Conservation (phyloP, 2,888 invertebrate genomes). For the Tetragonula carbonaria region DNA sequence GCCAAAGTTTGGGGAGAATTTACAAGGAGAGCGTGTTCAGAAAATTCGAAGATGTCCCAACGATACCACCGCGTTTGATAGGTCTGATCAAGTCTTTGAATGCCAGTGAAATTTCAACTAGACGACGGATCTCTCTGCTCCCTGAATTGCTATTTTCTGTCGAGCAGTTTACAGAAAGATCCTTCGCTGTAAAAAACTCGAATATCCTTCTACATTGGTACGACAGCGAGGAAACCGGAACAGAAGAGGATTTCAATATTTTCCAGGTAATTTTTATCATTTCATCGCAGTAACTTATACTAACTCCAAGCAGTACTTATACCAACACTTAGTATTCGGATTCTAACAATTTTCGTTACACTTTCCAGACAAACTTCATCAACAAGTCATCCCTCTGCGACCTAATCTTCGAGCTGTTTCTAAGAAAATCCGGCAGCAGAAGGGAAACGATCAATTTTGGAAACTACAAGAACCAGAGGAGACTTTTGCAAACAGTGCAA, state of each 20-base stretch:
- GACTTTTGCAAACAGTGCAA: slow-evolving; percentile 9
- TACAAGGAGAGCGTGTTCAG: neutral
- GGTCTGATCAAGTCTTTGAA: slow-evolving; percentile 70
- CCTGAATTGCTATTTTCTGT: slow-evolving; percentile 70
- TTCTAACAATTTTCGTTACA: neutral
- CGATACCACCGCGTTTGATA: slow-evolving; percentile 74
- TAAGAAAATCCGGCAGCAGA: slow-evolving; percentile 57
- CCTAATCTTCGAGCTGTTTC: slow-evolving; percentile 72
- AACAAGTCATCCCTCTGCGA: slow-evolving; percentile 68
- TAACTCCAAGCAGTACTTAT: no score
- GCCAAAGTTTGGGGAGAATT: neutral
- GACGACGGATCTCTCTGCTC: slow-evolving; percentile 46
- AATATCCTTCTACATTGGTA: slow-evolving; percentile 68
- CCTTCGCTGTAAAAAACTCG: slow-evolving; percentile 68
- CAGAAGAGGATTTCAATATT: slow-evolving; percentile 14
- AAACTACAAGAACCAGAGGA: slow-evolving; percentile 41
- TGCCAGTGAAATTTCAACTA: neutral
- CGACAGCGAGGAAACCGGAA: slow-evolving; percentile 42
- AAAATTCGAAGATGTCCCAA: slow-evolving; percentile 71
- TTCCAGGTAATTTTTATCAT: slow-evolving; percentile 10
- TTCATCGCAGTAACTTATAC: neutral
- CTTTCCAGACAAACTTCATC: slow-evolving; percentile 49
- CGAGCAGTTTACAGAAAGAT: slow-evolving; percentile 65
- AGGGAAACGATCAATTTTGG: slow-evolving; percentile 38
- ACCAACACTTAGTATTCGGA: neutral